Conservation (phyloP, 1,140 invertebrate species). For the Sinella curviseta region DNA sequence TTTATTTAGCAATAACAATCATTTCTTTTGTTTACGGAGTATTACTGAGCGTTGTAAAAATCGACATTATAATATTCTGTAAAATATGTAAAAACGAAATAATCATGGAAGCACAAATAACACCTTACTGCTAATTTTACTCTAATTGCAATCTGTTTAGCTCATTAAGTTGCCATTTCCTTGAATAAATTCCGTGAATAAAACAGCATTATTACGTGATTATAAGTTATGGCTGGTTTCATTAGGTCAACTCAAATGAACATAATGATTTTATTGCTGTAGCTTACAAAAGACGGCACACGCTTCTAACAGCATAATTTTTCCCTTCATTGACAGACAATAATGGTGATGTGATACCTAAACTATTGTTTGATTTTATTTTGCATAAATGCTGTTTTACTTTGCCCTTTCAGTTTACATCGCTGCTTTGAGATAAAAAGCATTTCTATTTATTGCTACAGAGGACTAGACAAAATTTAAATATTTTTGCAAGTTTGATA, state of each 20-base stretch:
- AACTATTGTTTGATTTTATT: too few species aligned
- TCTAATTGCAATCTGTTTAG: constrained; percentile 17
- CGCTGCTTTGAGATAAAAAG: too few species aligned
- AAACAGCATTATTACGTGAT: background rate
- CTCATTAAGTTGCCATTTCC: background rate
- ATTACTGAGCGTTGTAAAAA: too few species aligned
- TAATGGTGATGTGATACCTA: background rate
- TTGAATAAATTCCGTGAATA: background rate
- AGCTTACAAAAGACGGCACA: background rate
- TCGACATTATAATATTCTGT: background rate
- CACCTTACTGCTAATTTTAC: constrained; percentile 17
- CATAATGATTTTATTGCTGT: background rate
- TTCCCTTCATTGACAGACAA: background rate
- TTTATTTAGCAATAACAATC: too few species aligned
- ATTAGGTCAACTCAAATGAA: constrained; percentile 22
- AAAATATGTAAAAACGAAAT: background rate
- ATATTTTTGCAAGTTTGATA: too few species aligned
- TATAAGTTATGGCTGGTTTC: background rate
- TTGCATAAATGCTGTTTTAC: background rate
- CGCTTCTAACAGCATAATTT: background rate
- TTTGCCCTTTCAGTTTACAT: too few species aligned
- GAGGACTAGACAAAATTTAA: too few species aligned
- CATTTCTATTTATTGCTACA: too few species aligned
- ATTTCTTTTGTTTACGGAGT: too few species aligned
- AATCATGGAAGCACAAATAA: background rate